Base-by-base conservation (phyloP, 2,888 invertebrate genomes). In the Trypoxylon attenuatum region DNA sequence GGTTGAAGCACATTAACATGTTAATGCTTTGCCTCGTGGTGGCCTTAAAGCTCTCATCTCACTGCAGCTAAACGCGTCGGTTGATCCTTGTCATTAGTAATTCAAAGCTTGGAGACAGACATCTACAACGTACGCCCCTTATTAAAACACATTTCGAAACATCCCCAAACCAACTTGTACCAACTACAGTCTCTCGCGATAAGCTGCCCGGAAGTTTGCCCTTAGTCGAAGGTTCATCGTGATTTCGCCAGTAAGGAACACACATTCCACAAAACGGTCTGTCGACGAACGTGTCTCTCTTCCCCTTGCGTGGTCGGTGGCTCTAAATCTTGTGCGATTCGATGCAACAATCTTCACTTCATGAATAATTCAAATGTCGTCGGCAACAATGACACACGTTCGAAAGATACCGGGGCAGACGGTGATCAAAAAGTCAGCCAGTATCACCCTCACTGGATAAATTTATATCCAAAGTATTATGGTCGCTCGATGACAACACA, bases 21-120 rank as follows among this genome's bases (percentile, higher is more conserved):
- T 62, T 69, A 69, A 69, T 69, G 62, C 67, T 57, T 69, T 67
- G 69, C 67, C 66, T 62, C 62, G 43, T 52, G 55, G 47, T 55
- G 60, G 50, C 39, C 55, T 65, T 65, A 68, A 66, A 55, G 45
- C 56, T 62, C 61, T 68, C 67, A 45, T 61, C 56, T 59, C 68
- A 42, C 52, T 46, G 49, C 45, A 41, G 41, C 23, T 67, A 54
- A 66, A 69, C 57, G 61, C 47, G 69, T 54, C 13, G 41, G 56
- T 51, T 66, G 61, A 66, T 69, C 61, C 62, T 54, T 42, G 56
- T 46, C 56, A 69, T 69, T 67, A 66, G 57, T 50, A 47, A 61
- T 57, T 64, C 61, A 66, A 66, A 66, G 66, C 68, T 39, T 6
- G 42, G 42, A 38, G 60, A 39, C 60, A 51, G 33, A n/a, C n/a